A percentile compares a stretch with the other conserved stretches of the same genome.
Evolutionary conservation across 2,888 invertebrate species (phyloP).

Genomic region (Tetragonisca angustula): DNA sequence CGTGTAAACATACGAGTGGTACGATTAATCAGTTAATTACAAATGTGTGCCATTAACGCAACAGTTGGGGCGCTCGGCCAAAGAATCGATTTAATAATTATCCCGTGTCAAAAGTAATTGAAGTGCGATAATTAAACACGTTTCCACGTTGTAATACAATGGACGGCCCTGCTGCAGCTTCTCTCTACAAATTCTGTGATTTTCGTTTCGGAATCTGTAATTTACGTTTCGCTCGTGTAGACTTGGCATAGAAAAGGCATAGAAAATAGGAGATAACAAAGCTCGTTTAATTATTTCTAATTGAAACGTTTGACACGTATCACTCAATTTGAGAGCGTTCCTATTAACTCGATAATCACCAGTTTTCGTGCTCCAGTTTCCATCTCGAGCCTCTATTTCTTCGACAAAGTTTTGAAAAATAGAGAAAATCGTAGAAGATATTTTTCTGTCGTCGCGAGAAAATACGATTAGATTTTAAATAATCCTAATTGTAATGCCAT

Average conservation of each 20-base stretch:
- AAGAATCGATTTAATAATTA: not conserved
- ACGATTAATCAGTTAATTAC: conserved; percentile 2
- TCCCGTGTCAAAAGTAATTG: not conserved
- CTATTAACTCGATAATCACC: not conserved
- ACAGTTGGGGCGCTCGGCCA: not conserved
- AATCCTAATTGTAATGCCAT: not conserved
- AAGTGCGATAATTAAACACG: not conserved
- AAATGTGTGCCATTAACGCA: not conserved
- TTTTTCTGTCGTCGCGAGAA: not conserved
- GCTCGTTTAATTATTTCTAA: not conserved
- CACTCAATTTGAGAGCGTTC: not conserved
- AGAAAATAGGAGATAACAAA: too few relatives aligned
- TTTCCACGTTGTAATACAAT: not conserved
- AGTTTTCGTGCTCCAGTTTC: not conserved
- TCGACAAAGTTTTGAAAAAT: not conserved
- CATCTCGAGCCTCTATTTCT: not conserved
- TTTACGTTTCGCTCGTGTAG: not conserved
- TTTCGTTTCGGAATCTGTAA: not conserved
- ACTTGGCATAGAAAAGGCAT: too few relatives aligned
- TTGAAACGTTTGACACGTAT: not conserved
- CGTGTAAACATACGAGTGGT: not conserved
- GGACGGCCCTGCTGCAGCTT: too few relatives aligned
- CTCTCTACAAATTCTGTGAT: not conserved
- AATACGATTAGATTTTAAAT: not conserved
- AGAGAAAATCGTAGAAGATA: not conserved